phyloP scores from a whole-genome alignment of 2,888 invertebrate genomes.

The Dilophus febrilis region DNA sequence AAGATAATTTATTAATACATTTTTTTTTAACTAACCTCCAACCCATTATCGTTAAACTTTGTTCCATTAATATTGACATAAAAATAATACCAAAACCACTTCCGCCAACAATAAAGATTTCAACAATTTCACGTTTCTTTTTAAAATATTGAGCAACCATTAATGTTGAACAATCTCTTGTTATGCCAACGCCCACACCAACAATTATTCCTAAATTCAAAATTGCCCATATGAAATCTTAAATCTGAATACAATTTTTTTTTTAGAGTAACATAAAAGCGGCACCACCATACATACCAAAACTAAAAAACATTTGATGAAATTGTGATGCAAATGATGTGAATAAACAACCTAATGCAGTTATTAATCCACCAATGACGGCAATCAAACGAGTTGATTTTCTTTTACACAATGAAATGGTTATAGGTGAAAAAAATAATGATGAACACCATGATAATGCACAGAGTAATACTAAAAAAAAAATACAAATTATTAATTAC shows the following conservation, averaged over 20 bases:
- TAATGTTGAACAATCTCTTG: slow-evolving; percentile 68
- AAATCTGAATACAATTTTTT: too few species aligned
- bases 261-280: too few species aligned
- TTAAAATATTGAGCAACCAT: slow-evolving; percentile 89
- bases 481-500: not conserved
- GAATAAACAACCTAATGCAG: slow-evolving; percentile 73
- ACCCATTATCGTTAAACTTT: slow-evolving; percentile 34
- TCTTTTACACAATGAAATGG: slow-evolving; percentile 67
- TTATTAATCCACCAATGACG: slow-evolving; percentile 71
- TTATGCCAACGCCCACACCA: slow-evolving; percentile 71
- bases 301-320: slow-evolving; percentile 79
- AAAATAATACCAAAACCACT: slow-evolving; percentile 70
- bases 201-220: slow-evolving; percentile 38
- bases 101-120: slow-evolving; percentile 74
- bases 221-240: too few species aligned
- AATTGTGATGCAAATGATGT: slow-evolving; percentile 80
- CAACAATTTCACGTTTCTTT: slow-evolving; percentile 63
- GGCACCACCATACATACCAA: too few species aligned
- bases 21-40: slow-evolving; percentile 8
- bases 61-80: slow-evolving; percentile 67
- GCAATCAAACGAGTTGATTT: slow-evolving; percentile 78
- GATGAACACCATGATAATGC: slow-evolving; percentile 63
- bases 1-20: too few species aligned
- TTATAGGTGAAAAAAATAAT: slow-evolving; percentile 63
- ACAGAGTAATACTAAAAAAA: slow-evolving; percentile 62